phyloP scores from a whole-genome alignment of 2,797 vertebrate genomes.

The Setipinna tenuifilis region DNA sequence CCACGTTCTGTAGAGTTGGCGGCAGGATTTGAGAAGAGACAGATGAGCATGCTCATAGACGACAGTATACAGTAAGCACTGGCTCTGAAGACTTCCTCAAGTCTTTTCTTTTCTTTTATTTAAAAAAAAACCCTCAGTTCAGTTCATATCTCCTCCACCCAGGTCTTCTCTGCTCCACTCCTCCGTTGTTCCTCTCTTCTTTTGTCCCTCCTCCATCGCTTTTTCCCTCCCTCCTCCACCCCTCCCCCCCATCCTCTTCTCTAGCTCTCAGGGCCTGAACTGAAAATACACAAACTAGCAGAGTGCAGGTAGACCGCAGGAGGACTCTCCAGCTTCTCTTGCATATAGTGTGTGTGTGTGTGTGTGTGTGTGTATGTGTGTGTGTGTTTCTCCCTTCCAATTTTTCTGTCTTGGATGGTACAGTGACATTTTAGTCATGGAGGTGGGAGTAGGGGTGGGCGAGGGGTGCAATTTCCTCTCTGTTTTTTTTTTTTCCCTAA shows the following conservation, averaged over 20 bases:
- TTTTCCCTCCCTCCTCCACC: no score
- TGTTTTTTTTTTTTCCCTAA: no score
- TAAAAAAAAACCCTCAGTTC: conserved; percentile 37
- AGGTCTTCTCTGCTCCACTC: background rate
- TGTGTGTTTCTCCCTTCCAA: background rate
- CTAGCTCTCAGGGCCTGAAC: no score
- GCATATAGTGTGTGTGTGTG: background rate
- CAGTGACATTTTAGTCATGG: no score
- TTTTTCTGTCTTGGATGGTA: background rate
- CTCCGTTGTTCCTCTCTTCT: conserved; percentile 7
- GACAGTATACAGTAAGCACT: conserved; percentile 57
- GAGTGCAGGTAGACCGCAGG: conserved; percentile 37
- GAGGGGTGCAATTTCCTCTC: no score
- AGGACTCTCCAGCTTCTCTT: conserved; percentile 21
- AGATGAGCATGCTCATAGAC: conserved; percentile 65
- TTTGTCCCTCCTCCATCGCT: conserved; percentile 27
- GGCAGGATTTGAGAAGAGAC: conserved; percentile 42
- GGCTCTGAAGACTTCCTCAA: conserved; percentile 43
- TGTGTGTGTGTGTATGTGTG: conserved; percentile 3
- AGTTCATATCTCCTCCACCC: background rate
- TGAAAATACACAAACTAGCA: conserved; percentile 56
- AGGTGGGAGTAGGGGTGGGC: no score
- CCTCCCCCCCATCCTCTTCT: no score
- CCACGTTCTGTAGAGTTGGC: background rate
- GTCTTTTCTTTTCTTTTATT: conserved; percentile 47